phyloP scores from a whole-genome alignment of 2,888 invertebrate species.

The Stenodema calcarata region DNA sequence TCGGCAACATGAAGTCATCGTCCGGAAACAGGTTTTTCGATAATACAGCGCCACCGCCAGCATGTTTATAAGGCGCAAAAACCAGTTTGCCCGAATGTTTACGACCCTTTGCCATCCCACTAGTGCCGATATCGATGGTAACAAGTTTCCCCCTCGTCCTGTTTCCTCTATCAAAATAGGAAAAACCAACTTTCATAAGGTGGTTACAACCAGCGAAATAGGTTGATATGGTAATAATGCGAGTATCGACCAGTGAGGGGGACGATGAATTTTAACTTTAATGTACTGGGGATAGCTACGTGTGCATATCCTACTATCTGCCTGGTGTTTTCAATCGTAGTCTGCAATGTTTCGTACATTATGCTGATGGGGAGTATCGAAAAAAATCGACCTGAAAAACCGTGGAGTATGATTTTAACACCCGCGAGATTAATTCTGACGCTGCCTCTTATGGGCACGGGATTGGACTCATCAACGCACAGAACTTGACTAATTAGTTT shows the following conservation, averaged over 20 bases:
- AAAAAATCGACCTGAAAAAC: no score
- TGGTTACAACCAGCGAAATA: neutral
- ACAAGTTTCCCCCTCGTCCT: neutral
- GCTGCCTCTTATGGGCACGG: no score
- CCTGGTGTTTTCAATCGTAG: no score
- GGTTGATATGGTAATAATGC: neutral
- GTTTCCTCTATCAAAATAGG: neutral
- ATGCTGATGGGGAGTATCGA: no score
- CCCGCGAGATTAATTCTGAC: no score
- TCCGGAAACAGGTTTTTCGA: neutral
- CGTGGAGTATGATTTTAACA: no score
- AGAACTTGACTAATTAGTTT: no score
- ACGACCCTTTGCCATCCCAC: neutral
- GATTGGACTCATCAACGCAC: no score
- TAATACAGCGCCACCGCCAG: neutral
- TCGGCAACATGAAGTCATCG: neutral
- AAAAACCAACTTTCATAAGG: neutral
- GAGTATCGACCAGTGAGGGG: neutral
- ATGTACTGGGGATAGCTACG: no score
- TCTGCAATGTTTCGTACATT: no score
- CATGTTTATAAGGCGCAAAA: neutral
- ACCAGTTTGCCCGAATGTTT: neutral
- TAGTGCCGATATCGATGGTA: neutral
- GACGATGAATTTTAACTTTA: no score
- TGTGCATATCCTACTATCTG: no score